Conservation (phyloP, 2,797 vertebrate species). For the Thalassophryne amazonica region DNA sequence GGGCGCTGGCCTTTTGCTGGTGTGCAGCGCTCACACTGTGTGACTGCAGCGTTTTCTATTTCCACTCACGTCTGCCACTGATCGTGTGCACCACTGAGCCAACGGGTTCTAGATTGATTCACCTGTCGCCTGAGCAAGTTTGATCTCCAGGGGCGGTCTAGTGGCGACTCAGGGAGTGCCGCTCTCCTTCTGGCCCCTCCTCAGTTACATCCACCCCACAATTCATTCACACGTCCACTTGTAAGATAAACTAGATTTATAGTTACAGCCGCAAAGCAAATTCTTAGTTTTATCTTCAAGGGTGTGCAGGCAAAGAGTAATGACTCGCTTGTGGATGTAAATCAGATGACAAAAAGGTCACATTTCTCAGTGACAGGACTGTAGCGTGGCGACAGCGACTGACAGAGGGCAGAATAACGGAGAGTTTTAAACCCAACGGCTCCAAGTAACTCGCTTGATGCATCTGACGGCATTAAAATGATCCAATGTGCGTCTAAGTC, state of each 20-base stretch:
- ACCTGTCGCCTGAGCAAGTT: conserved; percentile 71
- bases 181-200: not conserved
- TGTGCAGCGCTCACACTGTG: conserved; percentile 29
- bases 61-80: conserved; percentile 63
- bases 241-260: conserved; percentile 72
- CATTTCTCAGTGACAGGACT: conserved; percentile 53
- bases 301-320: conserved; percentile 61
- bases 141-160: conserved; percentile 56
- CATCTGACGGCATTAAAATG: no score
- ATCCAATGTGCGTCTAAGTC: no score
- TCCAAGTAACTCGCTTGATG: no score
- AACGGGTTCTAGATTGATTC: conserved; percentile 69
- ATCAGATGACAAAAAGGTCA: conserved; percentile 54
- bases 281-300: conserved; percentile 77
- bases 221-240: not conserved
- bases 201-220: not conserved
- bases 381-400: conserved; percentile 34
- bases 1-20: conserved; percentile 43
- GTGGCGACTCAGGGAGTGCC: conserved; percentile 23
- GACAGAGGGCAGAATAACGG: conserved; percentile 40
- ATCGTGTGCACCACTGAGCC: conserved; percentile 50
- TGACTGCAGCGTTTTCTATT: conserved; percentile 46
- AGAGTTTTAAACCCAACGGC: conserved; percentile 32
- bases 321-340: conserved; percentile 49
- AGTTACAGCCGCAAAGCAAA: conserved; percentile 61